Percentiles rank a stretch among this genome's conserved stretches.
These are phyloP conservation scores for Percopsis transmontana DNA, from an alignment of 2,113 vertebrate genomes.

Conservation along the genomic window DNA sequence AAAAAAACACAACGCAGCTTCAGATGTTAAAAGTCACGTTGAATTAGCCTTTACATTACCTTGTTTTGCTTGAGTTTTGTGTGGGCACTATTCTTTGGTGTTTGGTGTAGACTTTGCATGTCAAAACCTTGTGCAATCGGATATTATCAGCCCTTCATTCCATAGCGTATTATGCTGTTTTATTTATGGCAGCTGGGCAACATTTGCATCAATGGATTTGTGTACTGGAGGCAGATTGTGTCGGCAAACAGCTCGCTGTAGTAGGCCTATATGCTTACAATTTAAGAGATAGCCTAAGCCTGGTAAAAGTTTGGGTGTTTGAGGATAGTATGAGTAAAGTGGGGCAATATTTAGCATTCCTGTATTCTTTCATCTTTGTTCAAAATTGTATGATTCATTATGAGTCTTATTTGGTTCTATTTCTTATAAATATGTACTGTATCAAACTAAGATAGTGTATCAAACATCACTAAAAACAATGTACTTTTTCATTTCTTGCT, in stretches of 20 bases:
- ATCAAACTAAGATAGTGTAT: neutral
- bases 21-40: neutral
- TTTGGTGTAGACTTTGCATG: slow-evolving; percentile 71
- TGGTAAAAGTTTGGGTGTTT: slow-evolving; percentile 1
- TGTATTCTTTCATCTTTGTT: neutral
- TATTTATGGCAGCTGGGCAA: neutral
- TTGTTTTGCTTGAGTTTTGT: neutral
- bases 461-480: too few species aligned
- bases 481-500: neutral
- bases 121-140: slow-evolving; percentile 32
- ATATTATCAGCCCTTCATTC: slow-evolving; percentile 42
- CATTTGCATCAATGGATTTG: too few species aligned
- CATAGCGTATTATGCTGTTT: slow-evolving; percentile 20
- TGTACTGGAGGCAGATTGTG: neutral
- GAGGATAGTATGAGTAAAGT: slow-evolving; percentile 17
- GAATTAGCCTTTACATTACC: neutral
- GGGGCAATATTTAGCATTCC: neutral
- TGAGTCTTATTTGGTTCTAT: neutral
- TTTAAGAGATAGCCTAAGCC: too few species aligned
- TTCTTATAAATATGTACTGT: neutral
- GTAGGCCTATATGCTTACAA: too few species aligned
- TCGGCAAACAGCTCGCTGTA: neutral
- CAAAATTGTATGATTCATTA: neutral
- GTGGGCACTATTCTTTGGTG: slow-evolving; percentile 12
- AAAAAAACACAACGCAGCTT: neutral